These are phyloP conservation scores for Hyaena hyaena DNA, from an alignment of 2,113 vertebrate species.

Conservation along the genomic window DNA sequence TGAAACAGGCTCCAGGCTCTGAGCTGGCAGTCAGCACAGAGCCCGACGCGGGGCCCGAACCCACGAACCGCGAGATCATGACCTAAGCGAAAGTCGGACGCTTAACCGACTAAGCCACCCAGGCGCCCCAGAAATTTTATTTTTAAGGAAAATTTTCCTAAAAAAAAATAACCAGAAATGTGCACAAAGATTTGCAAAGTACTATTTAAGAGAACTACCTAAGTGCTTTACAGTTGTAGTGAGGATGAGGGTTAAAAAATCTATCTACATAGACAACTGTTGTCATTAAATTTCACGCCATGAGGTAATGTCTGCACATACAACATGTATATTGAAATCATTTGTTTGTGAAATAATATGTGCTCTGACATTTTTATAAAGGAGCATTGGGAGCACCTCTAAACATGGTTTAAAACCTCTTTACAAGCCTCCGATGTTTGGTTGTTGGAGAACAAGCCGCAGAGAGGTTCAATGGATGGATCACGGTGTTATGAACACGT, in stretches of 20 bases:
- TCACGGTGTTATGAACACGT: accelerated
- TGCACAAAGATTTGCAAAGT: not conserved
- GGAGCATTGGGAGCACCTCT: not conserved
- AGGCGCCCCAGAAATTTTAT: not conserved
- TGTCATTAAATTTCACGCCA: not conserved
- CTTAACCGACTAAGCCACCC: too few species aligned
- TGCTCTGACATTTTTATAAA: slow-evolving; percentile 31
- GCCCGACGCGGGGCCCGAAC: too few species aligned
- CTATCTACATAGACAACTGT: not conserved
- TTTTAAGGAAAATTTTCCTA: not conserved
- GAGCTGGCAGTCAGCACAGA: too few species aligned
- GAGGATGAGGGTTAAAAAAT: not conserved
- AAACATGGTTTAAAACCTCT: not conserved
- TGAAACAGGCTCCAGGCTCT: too few species aligned
- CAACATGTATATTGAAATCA: not conserved
- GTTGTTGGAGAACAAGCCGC: not conserved
- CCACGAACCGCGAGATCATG: too few species aligned
- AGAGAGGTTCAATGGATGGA: not conserved
- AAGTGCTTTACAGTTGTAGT: not conserved
- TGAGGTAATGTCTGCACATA: not conserved
- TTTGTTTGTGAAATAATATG: not conserved
- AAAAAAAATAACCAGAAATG: slow-evolving; percentile 14
- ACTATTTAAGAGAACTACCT: not conserved
- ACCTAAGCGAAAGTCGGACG: too few species aligned
- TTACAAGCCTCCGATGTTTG: not conserved